Evolutionary conservation across 2,797 vertebrate genomes (phyloP).

Genomic region (Dendrocincla tyrannina): DNA sequence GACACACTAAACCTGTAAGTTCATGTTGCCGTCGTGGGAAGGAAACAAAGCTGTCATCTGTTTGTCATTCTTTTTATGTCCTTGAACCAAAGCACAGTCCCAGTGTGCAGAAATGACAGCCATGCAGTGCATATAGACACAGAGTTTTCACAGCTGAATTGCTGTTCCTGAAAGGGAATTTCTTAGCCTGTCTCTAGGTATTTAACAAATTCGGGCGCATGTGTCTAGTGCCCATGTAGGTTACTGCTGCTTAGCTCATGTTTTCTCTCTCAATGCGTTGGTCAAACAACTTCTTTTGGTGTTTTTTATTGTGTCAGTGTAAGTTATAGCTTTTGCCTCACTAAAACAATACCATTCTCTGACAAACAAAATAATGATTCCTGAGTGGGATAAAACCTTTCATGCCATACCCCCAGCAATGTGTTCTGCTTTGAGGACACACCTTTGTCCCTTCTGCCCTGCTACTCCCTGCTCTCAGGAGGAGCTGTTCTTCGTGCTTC

Average conservation of each 20-base stretch:
- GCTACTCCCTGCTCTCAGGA: neutral
- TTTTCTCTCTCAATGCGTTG: neutral
- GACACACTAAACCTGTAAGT: neutral
- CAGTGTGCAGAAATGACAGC: accelerated
- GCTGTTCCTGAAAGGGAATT: neutral
- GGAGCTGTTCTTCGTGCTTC: neutral
- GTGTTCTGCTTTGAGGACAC: accelerated
- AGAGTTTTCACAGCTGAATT: neutral
- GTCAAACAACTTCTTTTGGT: neutral
- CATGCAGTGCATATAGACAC: neutral
- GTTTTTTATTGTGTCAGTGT: neutral
- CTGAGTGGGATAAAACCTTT: neutral
- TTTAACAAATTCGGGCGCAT: neutral
- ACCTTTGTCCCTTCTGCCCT: neutral
- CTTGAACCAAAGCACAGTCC: neutral
- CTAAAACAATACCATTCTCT: neutral
- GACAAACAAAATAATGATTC: neutral
- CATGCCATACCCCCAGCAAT: accelerated
- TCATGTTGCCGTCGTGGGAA: neutral
- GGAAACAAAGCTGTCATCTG: neutral
- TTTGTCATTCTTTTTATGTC: neutral
- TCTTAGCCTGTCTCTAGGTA: neutral
- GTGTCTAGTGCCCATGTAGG: neutral
- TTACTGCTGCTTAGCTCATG: neutral
- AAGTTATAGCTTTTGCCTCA: neutral